These are phyloP conservation scores for Hirtodrosophila confusa DNA, from an alignment of 2,888 invertebrate genomes.

Conservation along the genomic window DNA sequence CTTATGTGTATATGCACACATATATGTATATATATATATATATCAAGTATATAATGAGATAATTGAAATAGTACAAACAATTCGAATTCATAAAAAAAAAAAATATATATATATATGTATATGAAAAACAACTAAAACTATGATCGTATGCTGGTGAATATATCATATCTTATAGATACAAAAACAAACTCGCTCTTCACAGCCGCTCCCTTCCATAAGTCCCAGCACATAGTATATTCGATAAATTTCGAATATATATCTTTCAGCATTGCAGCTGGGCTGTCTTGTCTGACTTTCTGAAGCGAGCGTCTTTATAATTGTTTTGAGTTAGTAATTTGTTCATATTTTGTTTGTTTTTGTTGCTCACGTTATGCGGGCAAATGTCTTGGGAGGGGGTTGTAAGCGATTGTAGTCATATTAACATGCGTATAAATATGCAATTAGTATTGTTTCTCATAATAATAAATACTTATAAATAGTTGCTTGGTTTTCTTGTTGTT, in stretches of 20 bases:
- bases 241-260: no score
- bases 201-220: conserved; percentile 6
- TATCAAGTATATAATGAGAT: conserved; percentile 24
- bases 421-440: conserved; percentile 50
- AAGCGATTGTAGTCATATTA: conserved; percentile 43
- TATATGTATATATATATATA: conserved; percentile 6
- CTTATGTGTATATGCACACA: conserved; percentile 12
- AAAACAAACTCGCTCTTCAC: conserved; percentile 18
- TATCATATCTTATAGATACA: conserved; percentile 37
- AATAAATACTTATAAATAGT: conserved; percentile 67
- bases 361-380: conserved; percentile 20
- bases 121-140: conserved; percentile 7
- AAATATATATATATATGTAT: neutral
- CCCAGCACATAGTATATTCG: neutral
- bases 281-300: neutral
- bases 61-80: conserved; percentile 19
- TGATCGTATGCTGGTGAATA: conserved; percentile 5
- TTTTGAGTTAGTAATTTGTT: neutral
- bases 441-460: conserved; percentile 34
- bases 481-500: conserved; percentile 31
- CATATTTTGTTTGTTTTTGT: conserved; percentile 13
- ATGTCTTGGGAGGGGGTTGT: conserved; percentile 13
- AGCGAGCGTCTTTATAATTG: conserved; percentile 11
- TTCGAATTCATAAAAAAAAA: conserved; percentile 5
- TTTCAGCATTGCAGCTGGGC: conserved; percentile 6